phyloP scores from a whole-genome alignment of 92 coral and sea anemone species.

The Micromussa lordhowensis region DNA sequence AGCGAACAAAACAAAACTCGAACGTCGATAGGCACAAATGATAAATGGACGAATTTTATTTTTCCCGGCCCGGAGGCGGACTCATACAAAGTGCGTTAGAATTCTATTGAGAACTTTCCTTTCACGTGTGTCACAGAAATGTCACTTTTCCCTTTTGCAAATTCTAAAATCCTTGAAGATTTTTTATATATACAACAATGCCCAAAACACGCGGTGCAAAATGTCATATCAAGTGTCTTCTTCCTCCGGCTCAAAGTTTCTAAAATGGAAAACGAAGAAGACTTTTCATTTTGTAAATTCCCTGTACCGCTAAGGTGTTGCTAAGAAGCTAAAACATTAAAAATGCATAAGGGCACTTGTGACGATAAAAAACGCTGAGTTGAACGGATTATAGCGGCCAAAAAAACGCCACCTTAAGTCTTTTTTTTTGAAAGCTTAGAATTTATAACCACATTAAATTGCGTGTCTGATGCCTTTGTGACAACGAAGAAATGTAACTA shows the following conservation, averaged over 20 bases:
- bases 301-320: constrained; percentile 9
- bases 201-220: not conserved
- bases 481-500: not conserved
- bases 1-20: not conserved
- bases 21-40: not conserved
- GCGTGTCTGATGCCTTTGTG: not conserved
- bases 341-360: not conserved
- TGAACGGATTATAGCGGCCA: not conserved
- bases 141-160: not conserved
- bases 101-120: not conserved
- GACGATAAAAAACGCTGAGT: not conserved
- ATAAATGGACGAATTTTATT: not conserved
- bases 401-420: not conserved
- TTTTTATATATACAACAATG: not conserved
- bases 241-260: not conserved
- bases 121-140: not conserved
- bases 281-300: not conserved
- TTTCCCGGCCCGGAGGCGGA: not conserved
- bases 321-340: constrained; percentile 2
- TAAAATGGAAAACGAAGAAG: not conserved
- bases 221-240: not conserved
- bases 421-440: not conserved
- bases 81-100: not conserved
- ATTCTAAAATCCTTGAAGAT: not conserved
- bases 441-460: not conserved